phyloP scores from a whole-genome alignment of 1,140 invertebrate species.

The Carposina sasakii region DNA sequence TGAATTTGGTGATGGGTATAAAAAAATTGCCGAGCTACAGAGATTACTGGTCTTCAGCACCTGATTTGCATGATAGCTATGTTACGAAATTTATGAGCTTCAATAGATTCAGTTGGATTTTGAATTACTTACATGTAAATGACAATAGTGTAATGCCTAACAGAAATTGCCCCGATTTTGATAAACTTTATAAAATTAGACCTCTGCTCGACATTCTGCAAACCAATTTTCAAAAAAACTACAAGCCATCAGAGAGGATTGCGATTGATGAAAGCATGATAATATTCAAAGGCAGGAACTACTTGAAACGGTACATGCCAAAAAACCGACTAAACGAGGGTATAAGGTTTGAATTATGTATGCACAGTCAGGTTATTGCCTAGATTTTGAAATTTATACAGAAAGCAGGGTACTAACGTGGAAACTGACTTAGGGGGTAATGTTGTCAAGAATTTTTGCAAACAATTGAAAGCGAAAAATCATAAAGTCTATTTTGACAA shows the following conservation, averaged over 20 bases:
- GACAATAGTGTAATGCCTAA: constrained; percentile 10
- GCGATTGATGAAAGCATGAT: constrained; percentile 18
- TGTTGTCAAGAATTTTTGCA: no score
- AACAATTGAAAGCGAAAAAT: no score
- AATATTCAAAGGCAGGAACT: constrained; percentile 16
- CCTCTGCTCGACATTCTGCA: no score
- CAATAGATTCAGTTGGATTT: constrained; percentile 13
- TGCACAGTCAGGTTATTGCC: constrained; percentile 13
- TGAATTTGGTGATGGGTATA: no score
- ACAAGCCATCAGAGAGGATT: constrained; percentile 2
- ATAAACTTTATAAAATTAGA: constrained; percentile 20
- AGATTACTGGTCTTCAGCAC: constrained; percentile 15
- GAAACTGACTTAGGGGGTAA: no score
- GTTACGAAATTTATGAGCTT: constrained; percentile 9
- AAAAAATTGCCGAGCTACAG: constrained; percentile 13
- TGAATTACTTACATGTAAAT: constrained; percentile 11
- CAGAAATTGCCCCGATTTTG: constrained; percentile 9
- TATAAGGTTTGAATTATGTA: no score
- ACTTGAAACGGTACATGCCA: constrained; percentile 11
- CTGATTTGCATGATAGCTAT: constrained; percentile 10
- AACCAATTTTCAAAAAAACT: no score
- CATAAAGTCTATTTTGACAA: constrained; percentile 19
- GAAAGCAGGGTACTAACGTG: no score
- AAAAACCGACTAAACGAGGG: no score
- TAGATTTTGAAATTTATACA: constrained; percentile 15